phyloP scores from a whole-genome alignment of 2,797 vertebrate genomes.

The Falco columbarius region DNA sequence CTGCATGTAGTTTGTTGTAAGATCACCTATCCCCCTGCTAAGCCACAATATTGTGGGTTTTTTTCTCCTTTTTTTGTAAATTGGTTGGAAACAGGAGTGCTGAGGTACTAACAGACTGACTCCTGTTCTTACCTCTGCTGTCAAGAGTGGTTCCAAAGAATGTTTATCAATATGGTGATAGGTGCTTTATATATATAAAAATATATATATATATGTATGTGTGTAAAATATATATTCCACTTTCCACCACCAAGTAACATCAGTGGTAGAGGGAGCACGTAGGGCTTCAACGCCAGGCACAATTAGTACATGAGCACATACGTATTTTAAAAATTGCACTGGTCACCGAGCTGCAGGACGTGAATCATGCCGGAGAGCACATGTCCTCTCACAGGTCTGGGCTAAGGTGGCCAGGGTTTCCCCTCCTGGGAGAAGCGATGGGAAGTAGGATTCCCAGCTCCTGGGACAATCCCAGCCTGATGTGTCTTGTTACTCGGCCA shows the following conservation, averaged over 20 bases:
- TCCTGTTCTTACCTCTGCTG: no score
- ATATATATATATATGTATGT: no score
- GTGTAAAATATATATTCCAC: no score
- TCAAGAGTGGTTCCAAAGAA: no score
- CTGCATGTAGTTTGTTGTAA: background rate
- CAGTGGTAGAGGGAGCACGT: background rate
- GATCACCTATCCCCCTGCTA: no score
- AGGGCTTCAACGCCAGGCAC: background rate
- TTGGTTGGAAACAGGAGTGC: no score
- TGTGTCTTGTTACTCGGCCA: background rate
- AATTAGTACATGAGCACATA: rapidly evolving
- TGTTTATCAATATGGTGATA: no score
- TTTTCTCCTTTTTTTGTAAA: no score
- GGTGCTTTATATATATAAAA: no score
- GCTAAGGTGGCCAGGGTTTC: background rate
- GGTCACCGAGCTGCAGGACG: rapidly evolving
- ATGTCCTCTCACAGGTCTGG: background rate
- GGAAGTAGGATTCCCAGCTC: background rate
- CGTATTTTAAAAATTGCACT: background rate
- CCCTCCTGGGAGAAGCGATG: rapidly evolving
- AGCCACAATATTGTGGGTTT: background rate
- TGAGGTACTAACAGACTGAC: no score
- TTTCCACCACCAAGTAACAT: background rate
- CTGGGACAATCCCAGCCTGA: background rate
- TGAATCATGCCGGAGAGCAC: background rate